Base-by-base conservation (phyloP, 1,140 invertebrate species). In the Aplysia californica region DNA sequence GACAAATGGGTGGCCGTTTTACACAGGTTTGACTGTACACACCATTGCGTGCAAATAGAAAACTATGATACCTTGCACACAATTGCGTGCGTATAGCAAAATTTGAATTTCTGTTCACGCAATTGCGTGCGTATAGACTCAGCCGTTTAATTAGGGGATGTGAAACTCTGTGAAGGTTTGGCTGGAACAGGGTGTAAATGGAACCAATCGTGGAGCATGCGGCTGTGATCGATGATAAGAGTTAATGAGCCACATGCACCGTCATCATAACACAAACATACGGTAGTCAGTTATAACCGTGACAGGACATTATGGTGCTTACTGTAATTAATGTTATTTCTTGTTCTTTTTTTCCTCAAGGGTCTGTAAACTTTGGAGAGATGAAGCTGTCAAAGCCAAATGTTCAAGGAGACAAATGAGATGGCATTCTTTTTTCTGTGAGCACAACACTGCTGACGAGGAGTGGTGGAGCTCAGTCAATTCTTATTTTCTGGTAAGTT, bases 351-450 rank as follows among this genome's bases (percentile, higher is more conserved):
- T 68, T 41, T 44, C 35, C n/a, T n/a, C n/a, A n/a, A 68, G 66
- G 39, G 66, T 68, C 39, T 70, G 68, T 56, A 70, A 70, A 35
- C 21, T 39, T 6, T 70, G 68, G 68, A 18, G 68, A 39, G 68
- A 70, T 70, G 44, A 70, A 35, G 68, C 50, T 21, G 29, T n/a
- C 20, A 39, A 33, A 35, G 68, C 55, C n/a, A 70, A 70, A 56
- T 26, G 29, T 2, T 15, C 44, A 2, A 26, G 68, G 21, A 29
- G 35, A 29, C 18, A 56, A 50, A 35, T 70, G 68, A 70, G 68
- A 33, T 70, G 68, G 68, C 55, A 70, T 31, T 70, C 3, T 35
- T 70, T 70, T 56, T 23, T 39, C 6, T 33, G 36, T 35, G 31
- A 31, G 29, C 23, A 23, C 23, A 35, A 56, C 23, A 10, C 23